Evolutionary conservation across 2,113 vertebrate genomes (phyloP).

Genomic region (Chinchilla lanigera): DNA sequence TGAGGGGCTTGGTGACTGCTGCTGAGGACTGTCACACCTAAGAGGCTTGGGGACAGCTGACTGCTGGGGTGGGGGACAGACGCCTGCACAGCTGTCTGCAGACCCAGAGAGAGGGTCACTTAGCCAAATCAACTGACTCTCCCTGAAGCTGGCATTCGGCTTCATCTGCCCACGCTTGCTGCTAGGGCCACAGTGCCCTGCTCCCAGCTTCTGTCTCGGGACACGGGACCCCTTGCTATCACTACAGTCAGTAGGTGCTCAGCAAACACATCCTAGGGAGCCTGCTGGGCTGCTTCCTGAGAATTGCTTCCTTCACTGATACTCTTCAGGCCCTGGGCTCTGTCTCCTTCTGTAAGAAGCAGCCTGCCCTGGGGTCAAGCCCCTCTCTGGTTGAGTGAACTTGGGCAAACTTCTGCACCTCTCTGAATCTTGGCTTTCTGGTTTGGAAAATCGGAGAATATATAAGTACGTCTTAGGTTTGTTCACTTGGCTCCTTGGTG

Average conservation of each 20-base stretch:
- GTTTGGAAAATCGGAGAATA: fast-evolving
- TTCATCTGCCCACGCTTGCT: background rate
- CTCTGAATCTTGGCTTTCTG: background rate
- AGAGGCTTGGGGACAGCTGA: background rate
- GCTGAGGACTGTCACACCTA: background rate
- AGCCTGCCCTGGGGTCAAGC: background rate
- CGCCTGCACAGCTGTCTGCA: background rate
- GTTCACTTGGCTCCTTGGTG: background rate
- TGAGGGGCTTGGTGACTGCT: fast-evolving
- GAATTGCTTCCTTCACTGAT: background rate
- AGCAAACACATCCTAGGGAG: fast-evolving
- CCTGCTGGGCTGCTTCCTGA: background rate
- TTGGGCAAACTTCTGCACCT: background rate
- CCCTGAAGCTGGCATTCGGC: background rate
- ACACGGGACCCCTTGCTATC: fast-evolving
- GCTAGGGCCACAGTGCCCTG: fast-evolving
- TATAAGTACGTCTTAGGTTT: background rate
- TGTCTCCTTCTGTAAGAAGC: background rate
- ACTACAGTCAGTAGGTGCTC: background rate
- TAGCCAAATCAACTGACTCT: background rate
- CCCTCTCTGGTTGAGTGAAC: background rate
- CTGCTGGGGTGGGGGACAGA: too few species aligned
- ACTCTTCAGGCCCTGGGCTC: fast-evolving
- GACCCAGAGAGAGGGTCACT: background rate
- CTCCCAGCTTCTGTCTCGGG: background rate